Evolutionary conservation across 2,113 vertebrate species (phyloP), one percentile per base, ranked within the genome.

Genomic region (Taurulus bubalis): DNA sequence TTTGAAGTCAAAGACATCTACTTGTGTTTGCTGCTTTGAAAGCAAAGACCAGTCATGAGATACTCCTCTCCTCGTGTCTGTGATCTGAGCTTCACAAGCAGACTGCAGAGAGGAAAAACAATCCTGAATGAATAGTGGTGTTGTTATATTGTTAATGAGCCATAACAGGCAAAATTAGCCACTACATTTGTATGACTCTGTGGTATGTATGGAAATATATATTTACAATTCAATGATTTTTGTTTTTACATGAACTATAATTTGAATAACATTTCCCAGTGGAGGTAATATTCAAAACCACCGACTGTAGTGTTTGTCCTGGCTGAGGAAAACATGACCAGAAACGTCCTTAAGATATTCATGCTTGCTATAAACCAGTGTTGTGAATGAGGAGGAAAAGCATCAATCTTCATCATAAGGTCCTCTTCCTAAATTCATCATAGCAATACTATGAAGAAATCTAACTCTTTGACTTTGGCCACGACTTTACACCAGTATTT

Each of bases 41-140:
- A 79, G 79, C 74, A 62, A 76, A 83, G 79, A 69, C 45, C 58
- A 58, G 91, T 94, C 91, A 95, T 89, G 89, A 73, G 92, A 91
- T 59, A 0, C 58, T 53, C 47, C 47, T 11, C 1, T 73, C 36
- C 59, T 82, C 30, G 15, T 77, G 79, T 85, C 77, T 80, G 60
- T 68, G 67, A 76, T 77, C 67, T 51, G 71, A 75, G 32, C 63
- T 72, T 64, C 26, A 68, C 38, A 81, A 70, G 79, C 59, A 71
- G 28, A 18, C 20, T 10, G 55, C 24, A 8, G 40, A 55, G 34
- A 34, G 58, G 49, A 76, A 62, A 74, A 49, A 68, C 53, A 11
- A 40, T 3, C n/a, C 1, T 40, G 36, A 49, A 73, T 66, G 16
- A 59, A 64, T 14, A 24, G 28, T 2, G 14, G 1, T 38, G 63